Evolutionary conservation across 2,797 vertebrate species (phyloP).

Genomic region (Morelia viridis): DNA sequence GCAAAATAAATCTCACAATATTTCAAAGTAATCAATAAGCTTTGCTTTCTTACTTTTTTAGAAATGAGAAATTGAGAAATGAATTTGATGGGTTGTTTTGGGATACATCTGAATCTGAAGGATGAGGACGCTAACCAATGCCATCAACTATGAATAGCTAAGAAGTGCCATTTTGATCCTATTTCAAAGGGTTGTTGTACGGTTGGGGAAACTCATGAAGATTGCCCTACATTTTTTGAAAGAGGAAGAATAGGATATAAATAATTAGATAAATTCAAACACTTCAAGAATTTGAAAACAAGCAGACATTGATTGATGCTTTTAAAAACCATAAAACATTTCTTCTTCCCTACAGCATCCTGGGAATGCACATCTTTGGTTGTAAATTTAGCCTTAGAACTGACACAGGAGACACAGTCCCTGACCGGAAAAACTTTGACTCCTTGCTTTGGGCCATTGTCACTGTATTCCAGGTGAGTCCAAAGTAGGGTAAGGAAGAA

Average conservation of each 20-base stretch:
- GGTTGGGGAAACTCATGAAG: not conserved
- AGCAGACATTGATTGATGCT: not conserved
- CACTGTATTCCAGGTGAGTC: conserved; percentile 92
- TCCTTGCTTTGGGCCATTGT: conserved; percentile 96
- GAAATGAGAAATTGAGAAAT: not conserved
- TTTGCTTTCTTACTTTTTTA: not conserved
- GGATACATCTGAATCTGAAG: not conserved
- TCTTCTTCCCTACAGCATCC: conserved; percentile 78
- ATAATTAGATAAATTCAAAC: not conserved
- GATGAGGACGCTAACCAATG: not conserved
- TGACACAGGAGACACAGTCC: conserved; percentile 93
- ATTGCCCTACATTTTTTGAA: not conserved
- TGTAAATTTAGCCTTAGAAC: conserved; percentile 97
- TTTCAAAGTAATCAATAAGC: not conserved
- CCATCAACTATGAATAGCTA: not conserved
- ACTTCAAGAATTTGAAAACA: not conserved
- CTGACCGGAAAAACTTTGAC: conserved; percentile 96
- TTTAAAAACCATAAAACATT: not conserved
- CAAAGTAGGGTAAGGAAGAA: rapidly evolving
- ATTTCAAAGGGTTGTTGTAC: not conserved
- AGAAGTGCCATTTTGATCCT: not conserved
- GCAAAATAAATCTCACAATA: not conserved
- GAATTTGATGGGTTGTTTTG: no score
- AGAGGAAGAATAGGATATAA: not conserved
- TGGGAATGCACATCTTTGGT: conserved; percentile 98